Base-by-base conservation (phyloP, 2,888 invertebrate species). In the Polyommatus icarus region DNA sequence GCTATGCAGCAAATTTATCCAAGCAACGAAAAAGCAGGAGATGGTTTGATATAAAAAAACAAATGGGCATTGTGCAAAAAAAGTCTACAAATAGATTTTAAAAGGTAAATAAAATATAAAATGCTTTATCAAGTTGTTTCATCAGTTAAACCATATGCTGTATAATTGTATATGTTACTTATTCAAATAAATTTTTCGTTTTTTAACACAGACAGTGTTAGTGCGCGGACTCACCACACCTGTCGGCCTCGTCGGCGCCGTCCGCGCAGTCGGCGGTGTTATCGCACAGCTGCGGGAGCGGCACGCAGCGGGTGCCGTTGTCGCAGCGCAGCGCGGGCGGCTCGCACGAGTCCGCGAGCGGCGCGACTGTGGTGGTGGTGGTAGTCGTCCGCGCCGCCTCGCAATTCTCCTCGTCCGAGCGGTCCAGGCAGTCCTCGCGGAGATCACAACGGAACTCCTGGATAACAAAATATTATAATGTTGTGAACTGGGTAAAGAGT, bases 191-290 rank as follows among this genome's bases (percentile, higher is more conserved):
- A n/a, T n/a, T n/a, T n/a, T n/a, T n/a, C n/a, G n/a, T n/a, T n/a
- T n/a, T n/a, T n/a, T n/a, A n/a, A n/a, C 0, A 36, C 36, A 36
- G 6, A 5, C 6, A 36, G 1, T 32, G n/a, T 61, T 20, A 76
- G 72, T 77, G 29, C 12, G 18, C 50, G 61, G 29, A 78, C 71
- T 79, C 73, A 90, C 95, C 95, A 85, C 98, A 98, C 12, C 96
- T 91, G 80, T 95, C 95, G 0, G 97, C 96, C 90, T 98, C 98
- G 87, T 98, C 98, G 0, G 96, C 95, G 24, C 95, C 95, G 89
- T 98, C 97, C 1, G 91, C 89, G 89, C 98, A 98, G 87, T 98
- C 96, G 3, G 86, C 82, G 24, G 87, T 86, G 1, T 95, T 96
- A 90, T 98, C 97, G 89, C 98, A 98, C 40, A 97, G 94, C 86